phyloP scores from a whole-genome alignment of 92 coral and sea anemone genomes.

The Zoanthus solanderi region DNA sequence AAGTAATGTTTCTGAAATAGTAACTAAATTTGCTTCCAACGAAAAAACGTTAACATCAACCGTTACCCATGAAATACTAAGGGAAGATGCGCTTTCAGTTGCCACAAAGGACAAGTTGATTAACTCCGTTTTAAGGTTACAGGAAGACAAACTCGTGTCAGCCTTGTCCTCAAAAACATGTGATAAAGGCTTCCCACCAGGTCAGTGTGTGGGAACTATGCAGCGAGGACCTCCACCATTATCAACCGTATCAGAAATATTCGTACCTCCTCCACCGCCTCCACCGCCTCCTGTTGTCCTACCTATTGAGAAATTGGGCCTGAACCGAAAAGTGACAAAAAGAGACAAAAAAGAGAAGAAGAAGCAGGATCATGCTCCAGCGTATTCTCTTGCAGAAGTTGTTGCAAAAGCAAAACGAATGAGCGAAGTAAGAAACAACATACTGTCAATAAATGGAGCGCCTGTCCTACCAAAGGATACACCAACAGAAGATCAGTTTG shows the following conservation, averaged over 20 bases:
- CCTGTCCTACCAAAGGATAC: constrained; percentile 28
- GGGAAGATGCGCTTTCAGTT: constrained; percentile 81
- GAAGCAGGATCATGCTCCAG: constrained; percentile 73
- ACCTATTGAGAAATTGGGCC: constrained; percentile 56
- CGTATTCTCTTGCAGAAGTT: constrained; percentile 83
- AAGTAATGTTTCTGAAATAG: constrained; percentile 86
- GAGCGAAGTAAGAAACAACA: constrained; percentile 72
- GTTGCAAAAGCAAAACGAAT: constrained; percentile 85
- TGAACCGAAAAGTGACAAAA: constrained; percentile 53
- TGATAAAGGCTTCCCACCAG: constrained; percentile 46
- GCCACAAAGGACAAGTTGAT: constrained; percentile 74
- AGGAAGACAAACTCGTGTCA: constrained; percentile 68
- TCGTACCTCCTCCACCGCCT: constrained; percentile 77
- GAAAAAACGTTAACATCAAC: constrained; percentile 59
- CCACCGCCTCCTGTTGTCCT: constrained; percentile 88
- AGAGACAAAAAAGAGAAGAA: constrained; percentile 78
- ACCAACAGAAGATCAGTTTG: constrained; percentile 68
- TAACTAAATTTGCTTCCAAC: constrained; percentile 82
- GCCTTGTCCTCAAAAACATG: constrained; percentile 70
- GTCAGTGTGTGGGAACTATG: neutral
- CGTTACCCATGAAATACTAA: constrained; percentile 51
- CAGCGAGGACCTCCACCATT: constrained; percentile 58
- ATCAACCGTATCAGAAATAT: constrained; percentile 65
- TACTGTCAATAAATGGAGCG: constrained; percentile 53
- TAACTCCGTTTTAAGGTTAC: constrained; percentile 53